phyloP scores from a whole-genome alignment of 1,140 invertebrate species.

The Caenorhabditis tropicalis region DNA sequence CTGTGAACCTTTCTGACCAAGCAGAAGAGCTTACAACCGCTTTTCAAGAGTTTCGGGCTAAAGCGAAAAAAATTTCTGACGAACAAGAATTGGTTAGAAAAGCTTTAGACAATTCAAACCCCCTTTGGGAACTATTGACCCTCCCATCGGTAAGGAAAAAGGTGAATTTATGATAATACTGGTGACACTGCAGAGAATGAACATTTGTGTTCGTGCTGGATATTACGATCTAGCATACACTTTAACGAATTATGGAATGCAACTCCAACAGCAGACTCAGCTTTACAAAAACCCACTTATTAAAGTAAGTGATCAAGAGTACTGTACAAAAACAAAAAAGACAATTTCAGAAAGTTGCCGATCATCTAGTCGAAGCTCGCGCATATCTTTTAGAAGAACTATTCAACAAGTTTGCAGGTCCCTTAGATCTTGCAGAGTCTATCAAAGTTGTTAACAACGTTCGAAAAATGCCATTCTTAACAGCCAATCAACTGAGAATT shows the following conservation, averaged over 20 bases:
- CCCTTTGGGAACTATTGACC: conserved; percentile 56
- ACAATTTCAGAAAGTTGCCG: conserved; percentile 59
- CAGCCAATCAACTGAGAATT: conserved; percentile 68
- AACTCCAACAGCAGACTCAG: conserved; percentile 50
- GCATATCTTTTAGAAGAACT: conserved; percentile 67
- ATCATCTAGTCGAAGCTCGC: conserved; percentile 68
- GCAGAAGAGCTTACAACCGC: conserved; percentile 43
- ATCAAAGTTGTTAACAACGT: conserved; percentile 71
- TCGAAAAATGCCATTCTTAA: conserved; percentile 68
- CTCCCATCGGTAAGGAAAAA: conserved; percentile 47
- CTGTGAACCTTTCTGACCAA: conserved; percentile 41
- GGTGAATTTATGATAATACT: background rate
- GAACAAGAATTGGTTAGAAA: conserved; percentile 14
- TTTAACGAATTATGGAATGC: conserved; percentile 68
- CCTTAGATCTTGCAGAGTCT: conserved; percentile 66
- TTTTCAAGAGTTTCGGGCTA: conserved; percentile 42
- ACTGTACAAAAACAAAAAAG: background rate
- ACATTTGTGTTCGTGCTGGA: conserved; percentile 67
- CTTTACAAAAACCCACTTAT: conserved; percentile 55
- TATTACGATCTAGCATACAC: conserved; percentile 70
- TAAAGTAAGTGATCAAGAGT: conserved; percentile 36
- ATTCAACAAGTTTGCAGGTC: conserved; percentile 70
- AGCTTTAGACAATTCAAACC: conserved; percentile 10
- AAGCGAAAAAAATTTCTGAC: conserved; percentile 41
- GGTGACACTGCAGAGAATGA: conserved; percentile 67